Conservation (phyloP, 2,113 vertebrate genomes). For the Phyllostomus discolor region DNA sequence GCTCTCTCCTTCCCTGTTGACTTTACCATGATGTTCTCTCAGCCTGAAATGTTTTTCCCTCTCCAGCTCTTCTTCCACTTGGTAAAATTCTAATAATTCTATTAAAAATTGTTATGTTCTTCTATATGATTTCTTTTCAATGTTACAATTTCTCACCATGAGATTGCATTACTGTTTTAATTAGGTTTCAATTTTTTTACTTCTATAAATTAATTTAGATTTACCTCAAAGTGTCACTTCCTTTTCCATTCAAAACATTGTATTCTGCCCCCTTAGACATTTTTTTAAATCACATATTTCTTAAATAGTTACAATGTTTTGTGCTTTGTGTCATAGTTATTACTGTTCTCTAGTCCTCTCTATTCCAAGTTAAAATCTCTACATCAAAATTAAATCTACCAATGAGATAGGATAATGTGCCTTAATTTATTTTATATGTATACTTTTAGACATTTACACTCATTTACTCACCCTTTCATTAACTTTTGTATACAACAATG, state of each 20-base stretch:
- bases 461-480: neutral
- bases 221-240: neutral
- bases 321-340: neutral
- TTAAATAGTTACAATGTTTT: neutral
- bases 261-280: neutral
- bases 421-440: neutral
- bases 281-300: neutral
- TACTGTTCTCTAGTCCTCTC: neutral
- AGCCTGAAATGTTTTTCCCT: neutral
- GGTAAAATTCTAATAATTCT: conserved; percentile 12
- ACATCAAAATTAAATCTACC: neutral
- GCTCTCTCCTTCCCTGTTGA: neutral
- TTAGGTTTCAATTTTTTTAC: neutral
- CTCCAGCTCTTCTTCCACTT: neutral
- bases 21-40: neutral
- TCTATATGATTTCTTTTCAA: neutral
- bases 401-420: neutral
- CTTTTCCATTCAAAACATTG: neutral
- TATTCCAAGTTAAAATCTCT: neutral
- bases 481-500: neutral
- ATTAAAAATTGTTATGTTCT: neutral
- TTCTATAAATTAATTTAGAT: neutral
- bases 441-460: neutral
- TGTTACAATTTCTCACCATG: neutral
- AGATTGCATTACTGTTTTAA: neutral